Base-by-base conservation (phyloP, 1,140 invertebrate genomes). In the Sycophila sp. region DNA sequence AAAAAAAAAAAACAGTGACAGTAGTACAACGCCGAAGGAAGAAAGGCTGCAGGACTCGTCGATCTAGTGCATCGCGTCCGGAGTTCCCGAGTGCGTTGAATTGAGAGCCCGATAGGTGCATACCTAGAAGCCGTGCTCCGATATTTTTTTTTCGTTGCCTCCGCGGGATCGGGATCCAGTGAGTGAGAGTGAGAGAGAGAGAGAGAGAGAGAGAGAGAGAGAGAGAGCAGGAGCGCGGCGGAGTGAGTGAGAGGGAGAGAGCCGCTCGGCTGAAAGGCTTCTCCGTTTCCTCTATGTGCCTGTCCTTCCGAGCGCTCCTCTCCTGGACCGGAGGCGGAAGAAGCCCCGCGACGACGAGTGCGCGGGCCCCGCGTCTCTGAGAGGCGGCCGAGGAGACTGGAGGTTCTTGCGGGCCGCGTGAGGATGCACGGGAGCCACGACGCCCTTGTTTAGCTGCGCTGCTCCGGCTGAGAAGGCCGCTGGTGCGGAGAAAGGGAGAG, bases 251-350 rank as follows among this genome's bases (percentile, higher is more conserved):
- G n/a, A 22, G n/a, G 8, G 24, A 4, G 24, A 2, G n/a, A 17
- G 19, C 13, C 24, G 42, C 42, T 47, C 0, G 17, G 24, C 53
- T 56, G 15, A 2, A 30, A 26, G 8, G 13, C 30, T 30, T 15
- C 42, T 42, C 40, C 6, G 6, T 42, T n/a, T 6, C 10, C 34
- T 36, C 49, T 30, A 45, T 68, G 55, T 45, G 30, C 49, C 26
- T 60, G 17, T 17, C 40, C 19, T 19, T 7, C 55, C 32, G 17
- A 19, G 30, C 15, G 42, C 15, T 51, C 34, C 56, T 60, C 67
- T 60, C 24, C 45, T 62, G 34, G 58, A 68, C 58, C n/a, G n/a
- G 67, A 51, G 58, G 58, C 49, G 32, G 45, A 51, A 60, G 26
- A 59, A 68, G 42, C 32, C n/a, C 40, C 22, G 40, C 6, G 15